These are phyloP conservation scores for Athripsodes cinereus DNA, from an alignment of 2,888 invertebrate species.

Conservation along the genomic window DNA sequence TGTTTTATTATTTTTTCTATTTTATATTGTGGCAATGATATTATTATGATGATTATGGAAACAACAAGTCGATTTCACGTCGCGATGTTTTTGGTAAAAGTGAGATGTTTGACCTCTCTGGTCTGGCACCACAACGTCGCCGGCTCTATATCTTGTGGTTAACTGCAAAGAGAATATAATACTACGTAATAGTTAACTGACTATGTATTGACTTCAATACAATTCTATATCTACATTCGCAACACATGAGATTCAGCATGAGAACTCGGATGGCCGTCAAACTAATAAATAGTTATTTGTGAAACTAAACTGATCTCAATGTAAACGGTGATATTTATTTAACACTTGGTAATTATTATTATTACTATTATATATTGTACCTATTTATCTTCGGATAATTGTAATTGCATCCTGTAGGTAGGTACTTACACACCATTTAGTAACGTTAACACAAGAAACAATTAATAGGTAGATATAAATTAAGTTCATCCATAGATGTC, in stretches of 20 bases:
- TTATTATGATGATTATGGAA: background rate
- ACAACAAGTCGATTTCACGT: background rate
- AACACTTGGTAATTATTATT: no score
- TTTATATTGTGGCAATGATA: background rate
- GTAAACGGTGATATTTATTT: background rate
- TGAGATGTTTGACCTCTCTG: background rate
- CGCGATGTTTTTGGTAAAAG: constrained; percentile 2
- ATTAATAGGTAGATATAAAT: no score
- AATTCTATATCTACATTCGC: background rate
- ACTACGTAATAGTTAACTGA: no score
- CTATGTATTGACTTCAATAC: background rate
- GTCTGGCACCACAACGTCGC: background rate
- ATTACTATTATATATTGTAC: no score
- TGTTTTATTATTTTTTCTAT: no score
- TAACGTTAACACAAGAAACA: no score
- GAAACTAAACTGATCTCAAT: background rate
- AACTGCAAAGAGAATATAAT: no score
- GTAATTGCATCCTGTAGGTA: no score
- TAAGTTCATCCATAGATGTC: no score
- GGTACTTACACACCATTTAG: no score
- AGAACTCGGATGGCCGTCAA: constrained; percentile 1
- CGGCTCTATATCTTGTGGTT: background rate
- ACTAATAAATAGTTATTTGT: background rate
- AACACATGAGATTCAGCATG: background rate
- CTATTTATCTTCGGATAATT: no score